Base-by-base conservation (phyloP, 2,888 invertebrate genomes). In the Shargacucullia verbasci region DNA sequence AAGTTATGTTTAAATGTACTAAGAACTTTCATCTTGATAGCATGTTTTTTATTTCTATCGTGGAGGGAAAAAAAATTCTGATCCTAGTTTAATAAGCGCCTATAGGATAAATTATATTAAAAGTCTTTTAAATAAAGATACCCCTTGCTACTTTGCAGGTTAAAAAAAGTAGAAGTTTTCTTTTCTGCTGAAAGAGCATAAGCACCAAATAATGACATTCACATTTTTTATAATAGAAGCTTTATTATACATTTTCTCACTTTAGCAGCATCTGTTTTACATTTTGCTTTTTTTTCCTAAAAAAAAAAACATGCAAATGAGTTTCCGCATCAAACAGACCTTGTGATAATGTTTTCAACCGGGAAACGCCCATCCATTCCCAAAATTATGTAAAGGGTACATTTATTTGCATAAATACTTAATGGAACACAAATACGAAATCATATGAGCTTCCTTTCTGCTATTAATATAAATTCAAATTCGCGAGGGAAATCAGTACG, bases 371-470 rank as follows among this genome's bases (percentile, higher is more conserved):
- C 53, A 29, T 55, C 60, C 52, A 45, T 41, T 54, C 41, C 53
- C 57, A 29, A 43, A 59, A 64, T 58, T 60, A 73, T 53, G 57
- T 46, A 58, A 69, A 64, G 46, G 46, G 70, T 46, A 46, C 44
- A 56, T 69, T 59, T 64, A 65, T 71, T 64, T 60, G 46, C 70
- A 69, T 69, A 50, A 55, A 55, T 60, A 64, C 25, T 53, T 31
- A 60, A 69, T 73, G 49, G 49, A 69, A 58, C 7, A 39, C 40
- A 64, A 58, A 59, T 47, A 49, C 20, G 13, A 31, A 40, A 37
- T 64, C 47, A 48, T 40, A 40, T 27, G 29, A 45, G 34, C 29
- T 47, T 38, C 31, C 13, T 35, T 34, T 50, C 9, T 46, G 12
- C 31, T 49, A 27, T 25, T 27, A 10, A 33, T 33, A 20, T 9